A percentile compares a stretch with the other conserved stretches of the same genome.
phyloP scores from a whole-genome alignment of 2,113 vertebrate species.

The Electrona antarctica region DNA sequence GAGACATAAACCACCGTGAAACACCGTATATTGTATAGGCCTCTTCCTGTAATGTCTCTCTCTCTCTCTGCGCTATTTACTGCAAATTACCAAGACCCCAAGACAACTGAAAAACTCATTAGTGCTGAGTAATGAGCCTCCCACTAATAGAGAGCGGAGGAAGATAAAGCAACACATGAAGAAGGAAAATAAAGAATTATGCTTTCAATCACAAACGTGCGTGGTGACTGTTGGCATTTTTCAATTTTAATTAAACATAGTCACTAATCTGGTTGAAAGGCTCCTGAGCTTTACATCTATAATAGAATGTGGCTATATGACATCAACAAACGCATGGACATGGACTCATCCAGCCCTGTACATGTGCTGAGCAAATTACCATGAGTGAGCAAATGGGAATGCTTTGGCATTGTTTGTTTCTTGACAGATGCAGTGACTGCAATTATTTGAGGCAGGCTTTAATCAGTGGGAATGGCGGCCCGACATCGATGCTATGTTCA shows the following conservation, averaged over 20 bases:
- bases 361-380: too few relatives aligned
- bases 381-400: background rate
- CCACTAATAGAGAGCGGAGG: conserved; percentile 9
- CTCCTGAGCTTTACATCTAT: conserved; percentile 10
- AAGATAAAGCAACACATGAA: background rate
- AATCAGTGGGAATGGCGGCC: background rate
- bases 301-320: conserved; percentile 11
- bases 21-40: background rate
- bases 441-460: too few relatives aligned
- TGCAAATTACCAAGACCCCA: conserved; percentile 15
- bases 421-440: too few relatives aligned
- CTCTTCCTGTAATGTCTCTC: background rate
- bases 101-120: conserved; percentile 17
- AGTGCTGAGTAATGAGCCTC: conserved; percentile 17
- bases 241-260: conserved; percentile 14
- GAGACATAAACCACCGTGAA: background rate
- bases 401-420: too few relatives aligned
- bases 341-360: too few relatives aligned
- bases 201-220: conserved; percentile 5
- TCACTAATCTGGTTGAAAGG: conserved; percentile 18
- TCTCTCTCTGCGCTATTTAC: conserved; percentile 14
- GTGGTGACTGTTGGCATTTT: conserved; percentile 17
- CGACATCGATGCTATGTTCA: background rate
- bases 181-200: background rate
- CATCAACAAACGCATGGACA: background rate